Percentiles rank a stretch among this genome's conserved stretches.
These are phyloP conservation scores for Atlantisia rogersi DNA, from an alignment of 2,113 vertebrate genomes.

Conservation along the genomic window DNA sequence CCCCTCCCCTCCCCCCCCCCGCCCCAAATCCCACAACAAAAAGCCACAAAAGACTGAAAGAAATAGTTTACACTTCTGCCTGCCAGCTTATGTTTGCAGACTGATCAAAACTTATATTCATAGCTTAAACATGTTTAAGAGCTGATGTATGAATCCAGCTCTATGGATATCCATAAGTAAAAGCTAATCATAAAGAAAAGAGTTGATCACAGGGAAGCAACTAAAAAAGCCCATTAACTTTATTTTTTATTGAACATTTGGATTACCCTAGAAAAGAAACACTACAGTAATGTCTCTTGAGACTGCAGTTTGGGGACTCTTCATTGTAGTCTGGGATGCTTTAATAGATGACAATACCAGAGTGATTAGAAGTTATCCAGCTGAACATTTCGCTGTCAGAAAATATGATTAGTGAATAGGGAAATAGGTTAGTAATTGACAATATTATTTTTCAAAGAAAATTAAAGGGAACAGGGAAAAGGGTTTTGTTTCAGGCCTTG, in stretches of 20 bases:
- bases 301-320: not conserved
- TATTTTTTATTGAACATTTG: not conserved
- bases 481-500: not conserved
- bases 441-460: not conserved
- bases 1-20: not conserved
- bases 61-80: not conserved
- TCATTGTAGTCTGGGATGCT: not conserved
- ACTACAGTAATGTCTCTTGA: not conserved
- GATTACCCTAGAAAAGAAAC: not conserved
- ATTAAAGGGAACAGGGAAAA: not conserved
- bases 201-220: not conserved
- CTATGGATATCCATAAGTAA: not conserved
- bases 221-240: not conserved
- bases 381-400: conserved; percentile 4
- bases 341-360: not conserved
- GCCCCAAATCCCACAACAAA: not conserved
- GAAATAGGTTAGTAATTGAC: not conserved
- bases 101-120: not conserved
- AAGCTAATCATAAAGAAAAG: not conserved
- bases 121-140: not conserved
- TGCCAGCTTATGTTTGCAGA: not conserved
- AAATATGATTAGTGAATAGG: not conserved
- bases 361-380: not conserved
- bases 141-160: not conserved
- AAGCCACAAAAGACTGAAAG: not conserved